Conservation (phyloP, 2,888 invertebrate genomes). For the Nomada hirtipes region DNA sequence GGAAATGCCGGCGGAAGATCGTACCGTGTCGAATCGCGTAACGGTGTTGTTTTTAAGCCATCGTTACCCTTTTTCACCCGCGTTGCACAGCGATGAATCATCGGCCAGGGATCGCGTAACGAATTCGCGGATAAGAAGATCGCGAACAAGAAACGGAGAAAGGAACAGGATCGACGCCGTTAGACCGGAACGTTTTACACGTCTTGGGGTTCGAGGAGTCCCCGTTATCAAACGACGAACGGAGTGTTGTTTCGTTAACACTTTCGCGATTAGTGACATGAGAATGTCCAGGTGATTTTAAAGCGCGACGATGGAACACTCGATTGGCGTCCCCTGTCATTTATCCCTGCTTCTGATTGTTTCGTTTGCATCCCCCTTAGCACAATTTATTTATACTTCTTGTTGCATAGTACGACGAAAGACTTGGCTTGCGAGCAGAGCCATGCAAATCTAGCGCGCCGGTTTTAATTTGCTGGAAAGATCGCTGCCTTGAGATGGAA, state of each 20-base stretch:
- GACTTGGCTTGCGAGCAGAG: background rate
- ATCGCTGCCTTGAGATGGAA: background rate
- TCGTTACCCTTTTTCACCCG: background rate
- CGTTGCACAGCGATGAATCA: slow-evolving; percentile 20
- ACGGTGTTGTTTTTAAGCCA: slow-evolving; percentile 23
- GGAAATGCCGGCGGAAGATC: background rate
- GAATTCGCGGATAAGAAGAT: background rate
- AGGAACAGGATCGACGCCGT: slow-evolving; percentile 6
- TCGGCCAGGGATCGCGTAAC: background rate
- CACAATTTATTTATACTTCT: background rate
- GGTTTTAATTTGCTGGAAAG: slow-evolving; percentile 3
- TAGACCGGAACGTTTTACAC: background rate
- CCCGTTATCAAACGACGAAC: no score
- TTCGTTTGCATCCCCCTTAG: no score
- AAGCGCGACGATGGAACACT: background rate
- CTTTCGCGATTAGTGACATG: background rate
- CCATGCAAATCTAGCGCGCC: background rate
- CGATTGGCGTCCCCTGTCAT: background rate
- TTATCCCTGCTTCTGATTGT: no score
- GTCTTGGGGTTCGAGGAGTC: background rate
- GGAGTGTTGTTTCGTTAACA: background rate
- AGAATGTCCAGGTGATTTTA: background rate
- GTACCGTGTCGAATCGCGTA: slow-evolving; percentile 8
- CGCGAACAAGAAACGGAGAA: background rate
- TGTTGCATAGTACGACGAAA: background rate